Evolutionary conservation across 1,140 invertebrate species (phyloP).

Genomic region (Trachelipus rathkii): DNA sequence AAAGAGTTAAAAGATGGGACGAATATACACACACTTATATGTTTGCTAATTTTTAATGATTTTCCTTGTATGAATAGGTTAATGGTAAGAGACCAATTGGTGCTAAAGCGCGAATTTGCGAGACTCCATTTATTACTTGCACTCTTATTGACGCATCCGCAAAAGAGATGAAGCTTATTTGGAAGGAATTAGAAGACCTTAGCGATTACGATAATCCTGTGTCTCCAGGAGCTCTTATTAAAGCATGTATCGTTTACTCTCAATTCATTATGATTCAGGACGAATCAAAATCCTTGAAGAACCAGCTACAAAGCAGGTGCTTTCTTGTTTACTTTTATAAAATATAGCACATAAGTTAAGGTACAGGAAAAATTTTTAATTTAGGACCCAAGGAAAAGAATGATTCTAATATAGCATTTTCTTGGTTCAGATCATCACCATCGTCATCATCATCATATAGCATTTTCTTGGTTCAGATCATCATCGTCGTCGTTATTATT

Average conservation of each 20-base stretch:
- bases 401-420: too few relatives aligned
- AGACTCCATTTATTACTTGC: constrained; percentile 26
- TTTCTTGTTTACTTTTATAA: too few relatives aligned
- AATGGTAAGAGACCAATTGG: constrained; percentile 55
- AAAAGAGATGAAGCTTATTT: constrained; percentile 46
- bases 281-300: constrained; percentile 44
- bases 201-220: constrained; percentile 55
- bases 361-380: too few relatives aligned
- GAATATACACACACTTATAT: too few relatives aligned
- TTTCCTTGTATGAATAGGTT: constrained; percentile 14
- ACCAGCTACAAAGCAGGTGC: constrained; percentile 50
- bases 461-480: too few relatives aligned
- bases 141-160: constrained; percentile 30
- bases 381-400: too few relatives aligned
- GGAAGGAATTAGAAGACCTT: constrained; percentile 49
- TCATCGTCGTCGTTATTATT: too few relatives aligned
- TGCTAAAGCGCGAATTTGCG: constrained; percentile 48
- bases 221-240: constrained; percentile 54
- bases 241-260: constrained; percentile 54
- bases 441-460: too few relatives aligned
- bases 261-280: constrained; percentile 50
- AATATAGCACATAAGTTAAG: too few relatives aligned
- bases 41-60: too few relatives aligned
- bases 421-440: too few relatives aligned
- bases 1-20: too few relatives aligned